A percentile compares a stretch with the other conserved stretches of the same genome.
Evolutionary conservation across 1,140 invertebrate genomes (phyloP).

Genomic region (Eriosoma lanigerum): DNA sequence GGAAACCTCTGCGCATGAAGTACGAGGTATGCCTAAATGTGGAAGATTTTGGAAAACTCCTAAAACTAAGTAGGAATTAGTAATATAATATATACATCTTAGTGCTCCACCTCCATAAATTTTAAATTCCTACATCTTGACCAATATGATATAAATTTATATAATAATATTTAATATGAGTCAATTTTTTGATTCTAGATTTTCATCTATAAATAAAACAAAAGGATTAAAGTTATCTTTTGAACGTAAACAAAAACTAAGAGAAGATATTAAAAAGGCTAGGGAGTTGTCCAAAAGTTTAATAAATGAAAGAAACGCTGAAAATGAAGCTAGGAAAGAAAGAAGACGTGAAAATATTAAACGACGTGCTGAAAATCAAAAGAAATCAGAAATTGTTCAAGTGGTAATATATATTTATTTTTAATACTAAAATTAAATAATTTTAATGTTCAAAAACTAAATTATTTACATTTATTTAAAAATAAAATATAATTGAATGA

Average conservation of each 20-base stretch:
- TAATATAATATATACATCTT: neutral
- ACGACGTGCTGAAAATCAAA: slow-evolving; percentile 37
- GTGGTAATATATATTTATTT: slow-evolving; percentile 22
- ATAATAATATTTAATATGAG: too few relatives aligned
- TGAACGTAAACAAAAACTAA: slow-evolving; percentile 43
- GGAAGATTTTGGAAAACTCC: slow-evolving; percentile 50
- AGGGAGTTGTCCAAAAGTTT: slow-evolving; percentile 20
- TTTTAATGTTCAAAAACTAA: too few relatives aligned
- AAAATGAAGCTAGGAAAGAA: slow-evolving; percentile 34
- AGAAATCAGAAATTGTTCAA: slow-evolving; percentile 31
- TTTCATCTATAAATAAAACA: slow-evolving; percentile 45
- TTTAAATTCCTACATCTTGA: too few relatives aligned
- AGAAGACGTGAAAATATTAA: slow-evolving; percentile 30
- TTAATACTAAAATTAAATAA: too few relatives aligned
- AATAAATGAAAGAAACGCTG: slow-evolving; percentile 34
- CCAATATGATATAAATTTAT: too few relatives aligned
- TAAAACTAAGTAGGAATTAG: slow-evolving; percentile 24
- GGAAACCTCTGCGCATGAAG: neutral
- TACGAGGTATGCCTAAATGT: slow-evolving; percentile 38
- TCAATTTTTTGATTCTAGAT: neutral
- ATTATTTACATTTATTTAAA: too few relatives aligned
- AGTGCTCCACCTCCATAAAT: neutral
- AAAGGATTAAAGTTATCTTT: slow-evolving; percentile 48
- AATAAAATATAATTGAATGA: too few relatives aligned
- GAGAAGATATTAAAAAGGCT: slow-evolving; percentile 38